phyloP scores from a whole-genome alignment of 1,140 invertebrate species.

The Delia radicum region DNA sequence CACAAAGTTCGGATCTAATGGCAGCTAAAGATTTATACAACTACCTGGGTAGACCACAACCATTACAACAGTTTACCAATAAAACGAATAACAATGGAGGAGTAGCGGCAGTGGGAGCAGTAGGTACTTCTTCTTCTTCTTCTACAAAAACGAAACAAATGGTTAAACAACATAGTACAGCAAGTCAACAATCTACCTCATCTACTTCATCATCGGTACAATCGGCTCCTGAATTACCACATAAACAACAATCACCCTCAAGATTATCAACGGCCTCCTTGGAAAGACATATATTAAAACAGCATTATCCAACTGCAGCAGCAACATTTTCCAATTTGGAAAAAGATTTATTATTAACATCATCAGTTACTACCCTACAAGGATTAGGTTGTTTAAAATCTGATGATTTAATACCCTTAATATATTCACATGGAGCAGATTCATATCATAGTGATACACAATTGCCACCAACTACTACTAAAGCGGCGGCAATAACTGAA shows the following conservation, averaged over 20 bases:
- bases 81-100: background rate
- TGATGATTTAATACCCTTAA: slow-evolving; percentile 8
- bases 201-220: slow-evolving; percentile 33
- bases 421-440: background rate
- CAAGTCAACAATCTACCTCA: slow-evolving; percentile 33
- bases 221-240: slow-evolving; percentile 17
- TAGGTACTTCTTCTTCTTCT: background rate
- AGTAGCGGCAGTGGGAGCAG: background rate
- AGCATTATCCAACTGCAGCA: slow-evolving; percentile 19
- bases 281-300: slow-evolving; percentile 13
- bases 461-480: no score
- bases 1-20: slow-evolving; percentile 33
- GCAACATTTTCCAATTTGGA: slow-evolving; percentile 10
- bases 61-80: slow-evolving; percentile 6
- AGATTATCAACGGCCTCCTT: background rate
- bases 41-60: slow-evolving; percentile 53
- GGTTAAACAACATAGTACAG: slow-evolving; percentile 33
- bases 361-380: slow-evolving; percentile 12
- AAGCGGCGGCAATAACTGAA: slow-evolving; percentile 31
- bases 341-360: background rate
- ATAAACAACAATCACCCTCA: slow-evolving; percentile 24
- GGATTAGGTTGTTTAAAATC: slow-evolving; percentile 29
- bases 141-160: slow-evolving; percentile 25
- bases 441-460: slow-evolving; percentile 34
- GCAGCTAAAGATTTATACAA: slow-evolving; percentile 37